These are phyloP conservation scores for Leptopilina clavipes DNA, from an alignment of 1,140 invertebrate genomes.

Conservation along the genomic window DNA sequence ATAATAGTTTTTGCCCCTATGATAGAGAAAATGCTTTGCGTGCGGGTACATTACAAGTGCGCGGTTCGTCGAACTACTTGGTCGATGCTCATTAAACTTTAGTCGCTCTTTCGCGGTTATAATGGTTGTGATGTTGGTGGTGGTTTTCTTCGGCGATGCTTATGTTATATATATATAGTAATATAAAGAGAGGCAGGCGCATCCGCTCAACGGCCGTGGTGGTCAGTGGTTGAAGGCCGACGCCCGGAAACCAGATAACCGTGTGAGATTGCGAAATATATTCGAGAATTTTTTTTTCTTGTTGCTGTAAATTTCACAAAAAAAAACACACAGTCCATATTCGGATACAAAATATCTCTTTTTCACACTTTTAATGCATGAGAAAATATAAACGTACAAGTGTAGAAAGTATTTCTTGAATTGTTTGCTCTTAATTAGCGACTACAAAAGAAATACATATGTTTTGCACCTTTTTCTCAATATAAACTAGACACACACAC, in stretches of 20 bases:
- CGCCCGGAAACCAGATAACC: constrained; percentile 56
- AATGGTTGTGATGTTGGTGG: constrained; percentile 27
- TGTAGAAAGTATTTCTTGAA: background rate
- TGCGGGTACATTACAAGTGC: constrained; percentile 22
- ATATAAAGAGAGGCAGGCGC: background rate
- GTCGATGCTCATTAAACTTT: constrained; percentile 34
- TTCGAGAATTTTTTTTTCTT: background rate
- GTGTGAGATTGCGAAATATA: constrained; percentile 51
- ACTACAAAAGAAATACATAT: background rate
- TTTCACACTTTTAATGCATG: background rate
- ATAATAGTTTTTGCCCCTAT: background rate
- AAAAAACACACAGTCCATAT: background rate
- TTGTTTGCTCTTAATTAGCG: background rate
- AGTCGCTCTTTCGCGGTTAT: constrained; percentile 32
- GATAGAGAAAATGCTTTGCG: background rate
- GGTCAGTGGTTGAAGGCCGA: constrained; percentile 48
- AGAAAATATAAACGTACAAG: background rate
- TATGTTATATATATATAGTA: constrained; percentile 20
- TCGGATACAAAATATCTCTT: background rate
- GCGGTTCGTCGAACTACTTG: constrained; percentile 34
- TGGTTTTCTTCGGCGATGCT: constrained; percentile 44
- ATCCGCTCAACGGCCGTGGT: constrained; percentile 47
- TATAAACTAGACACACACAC: background rate
- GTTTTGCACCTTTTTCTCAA: constrained; percentile 11
- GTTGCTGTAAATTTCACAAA: background rate